These are phyloP conservation scores for Mormyrops attenuatus DNA, from an alignment of 2,797 vertebrate genomes.

Conservation along the genomic window DNA sequence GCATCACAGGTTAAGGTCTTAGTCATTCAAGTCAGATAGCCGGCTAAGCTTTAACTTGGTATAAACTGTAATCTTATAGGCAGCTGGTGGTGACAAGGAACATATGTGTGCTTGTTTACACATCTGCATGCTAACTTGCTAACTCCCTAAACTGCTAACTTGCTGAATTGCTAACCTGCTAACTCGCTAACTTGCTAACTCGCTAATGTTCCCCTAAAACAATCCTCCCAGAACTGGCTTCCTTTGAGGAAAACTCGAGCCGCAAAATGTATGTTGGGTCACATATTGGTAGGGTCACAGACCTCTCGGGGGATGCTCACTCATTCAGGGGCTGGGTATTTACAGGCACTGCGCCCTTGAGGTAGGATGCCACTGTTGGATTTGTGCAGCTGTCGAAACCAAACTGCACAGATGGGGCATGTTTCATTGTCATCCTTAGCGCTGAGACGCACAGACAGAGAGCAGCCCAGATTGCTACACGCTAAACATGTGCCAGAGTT, in stretches of 20 bases:
- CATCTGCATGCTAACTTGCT: neutral
- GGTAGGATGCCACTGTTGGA: neutral
- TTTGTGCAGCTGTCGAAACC: neutral
- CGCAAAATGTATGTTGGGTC: neutral
- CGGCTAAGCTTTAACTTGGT: neutral
- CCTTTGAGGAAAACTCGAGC: neutral
- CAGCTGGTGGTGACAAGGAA: neutral
- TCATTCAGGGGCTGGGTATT: neutral
- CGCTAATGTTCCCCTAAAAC: neutral
- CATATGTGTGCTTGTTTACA: neutral
- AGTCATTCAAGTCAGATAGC: neutral
- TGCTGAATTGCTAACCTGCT: neutral
- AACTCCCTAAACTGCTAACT: neutral
- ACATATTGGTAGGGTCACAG: neutral
- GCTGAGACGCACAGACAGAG: neutral
- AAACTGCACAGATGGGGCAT: neutral
- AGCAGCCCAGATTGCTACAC: neutral
- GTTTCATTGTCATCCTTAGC: neutral
- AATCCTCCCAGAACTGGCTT: neutral
- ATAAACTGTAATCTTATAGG: neutral
- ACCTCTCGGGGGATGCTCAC: neutral
- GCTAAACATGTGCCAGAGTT: neutral
- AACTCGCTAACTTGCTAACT: neutral
- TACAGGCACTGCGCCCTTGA: neutral
- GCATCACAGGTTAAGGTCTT: neutral